Base-by-base conservation (phyloP, 2,888 invertebrate genomes). In the Odontocolon sp. region DNA sequence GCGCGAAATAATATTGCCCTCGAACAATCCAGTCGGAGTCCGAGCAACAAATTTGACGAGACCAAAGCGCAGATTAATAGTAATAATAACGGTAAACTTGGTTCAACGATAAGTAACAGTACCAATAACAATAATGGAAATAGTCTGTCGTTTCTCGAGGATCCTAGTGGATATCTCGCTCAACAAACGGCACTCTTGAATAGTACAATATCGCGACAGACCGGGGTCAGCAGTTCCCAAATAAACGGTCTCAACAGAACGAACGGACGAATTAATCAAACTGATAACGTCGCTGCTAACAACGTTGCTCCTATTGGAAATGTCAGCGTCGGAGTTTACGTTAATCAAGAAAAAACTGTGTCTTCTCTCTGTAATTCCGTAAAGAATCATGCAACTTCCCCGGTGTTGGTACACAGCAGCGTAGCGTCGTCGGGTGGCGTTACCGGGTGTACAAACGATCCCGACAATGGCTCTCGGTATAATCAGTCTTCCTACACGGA, bases 181-280 rank as follows among this genome's bases (percentile, higher is more conserved):
- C 97, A 97, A 84, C 97, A 98, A 90, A 97, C 97, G 0, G 96
- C 96, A 28, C 90, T 97, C 81, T 90, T 97, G 59, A 96, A 97
- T 86, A 96, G 94, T 86, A 96, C 95, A 6, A 96, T 96, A 90
- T 94, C 94, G 71, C 92, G 94, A 83, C 95, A 95, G 91, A 91
- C 91, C 26, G 90, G 90, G 38, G 91, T 90, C 21, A 91, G 89
- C 42, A 91, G 89, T 80, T 89, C 91, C 6, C 90, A 90, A 63
- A 66, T 77, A 21, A 79, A 74, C 77, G 69, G 78, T 26, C 33
- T 74, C 33, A 18, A 56, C 52, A 71, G 31, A 11, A 79, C 64
- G 33, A 68, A 56, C 9, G 42, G 38, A 0, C 73, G 81, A 9
- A 67, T 54, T 81, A 69, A 87, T 83, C 36, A 83, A 78, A 50